These are phyloP conservation scores for Nanorana parkeri DNA, from an alignment of 2,113 vertebrate species.

Conservation along the genomic window DNA sequence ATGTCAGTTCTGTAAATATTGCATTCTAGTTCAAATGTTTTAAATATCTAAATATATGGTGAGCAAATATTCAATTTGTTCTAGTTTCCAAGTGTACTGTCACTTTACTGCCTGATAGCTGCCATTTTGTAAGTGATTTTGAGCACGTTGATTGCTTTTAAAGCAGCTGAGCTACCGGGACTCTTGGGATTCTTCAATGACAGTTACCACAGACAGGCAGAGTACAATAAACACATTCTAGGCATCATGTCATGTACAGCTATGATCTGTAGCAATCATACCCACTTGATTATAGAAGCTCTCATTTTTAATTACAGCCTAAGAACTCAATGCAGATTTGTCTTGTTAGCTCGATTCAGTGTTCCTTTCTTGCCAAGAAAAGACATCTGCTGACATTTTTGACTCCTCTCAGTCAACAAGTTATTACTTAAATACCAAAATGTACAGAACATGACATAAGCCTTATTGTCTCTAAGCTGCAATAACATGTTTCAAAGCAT, in stretches of 20 bases:
- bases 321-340: neutral
- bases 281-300: neutral
- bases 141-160: too few species aligned
- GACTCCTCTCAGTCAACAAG: slow-evolving; percentile 1
- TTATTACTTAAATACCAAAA: neutral
- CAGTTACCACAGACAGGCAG: neutral
- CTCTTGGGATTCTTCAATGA: too few species aligned
- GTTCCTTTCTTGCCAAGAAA: slow-evolving; percentile 5
- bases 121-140: too few species aligned
- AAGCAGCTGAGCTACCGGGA: too few species aligned
- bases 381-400: slow-evolving; percentile 33
- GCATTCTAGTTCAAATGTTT: too few species aligned
- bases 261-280: neutral
- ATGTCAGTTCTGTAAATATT: too few species aligned
- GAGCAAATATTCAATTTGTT: too few species aligned
- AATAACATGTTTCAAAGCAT: neutral
- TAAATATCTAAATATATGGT: too few species aligned
- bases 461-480: neutral
- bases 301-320: neutral
- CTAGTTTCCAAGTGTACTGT: too few species aligned
- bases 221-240: neutral
- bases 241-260: neutral
- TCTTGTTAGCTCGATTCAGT: slow-evolving; percentile 5
- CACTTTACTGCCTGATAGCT: too few species aligned
- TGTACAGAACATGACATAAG: neutral